Percentiles rank a stretch among this genome's conserved stretches.
Evolutionary conservation across 2,797 vertebrate species (phyloP).

Genomic region (Microctenopoma stevenorrisi): DNA sequence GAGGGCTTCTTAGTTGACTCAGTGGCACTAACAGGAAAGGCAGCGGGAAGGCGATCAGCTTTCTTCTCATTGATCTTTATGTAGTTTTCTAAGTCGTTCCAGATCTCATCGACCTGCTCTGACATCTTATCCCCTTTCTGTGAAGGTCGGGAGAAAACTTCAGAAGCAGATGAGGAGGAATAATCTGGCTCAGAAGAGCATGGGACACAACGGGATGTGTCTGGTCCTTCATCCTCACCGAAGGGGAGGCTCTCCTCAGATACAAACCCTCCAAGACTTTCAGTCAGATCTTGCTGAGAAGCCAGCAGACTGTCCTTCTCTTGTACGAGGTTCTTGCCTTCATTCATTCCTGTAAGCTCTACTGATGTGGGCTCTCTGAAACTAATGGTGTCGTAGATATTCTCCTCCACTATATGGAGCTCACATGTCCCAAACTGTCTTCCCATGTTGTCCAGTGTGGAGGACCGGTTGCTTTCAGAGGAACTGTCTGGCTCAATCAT

Average conservation of each 20-base stretch:
- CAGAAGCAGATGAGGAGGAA: constrained; percentile 83
- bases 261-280: constrained; percentile 81
- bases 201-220: constrained; percentile 52
- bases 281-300: constrained; percentile 84
- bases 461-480: constrained; percentile 71
- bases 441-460: constrained; percentile 64
- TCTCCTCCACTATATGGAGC: constrained; percentile 90
- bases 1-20: constrained; percentile 79
- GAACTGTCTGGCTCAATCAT: constrained; percentile 73
- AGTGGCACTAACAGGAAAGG: constrained; percentile 91
- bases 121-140: constrained; percentile 88
- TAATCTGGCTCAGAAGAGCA: constrained; percentile 81
- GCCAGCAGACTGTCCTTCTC: constrained; percentile 75
- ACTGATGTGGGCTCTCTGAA: constrained; percentile 82
- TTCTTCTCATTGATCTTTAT: constrained; percentile 97
- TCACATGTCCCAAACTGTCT: constrained; percentile 79
- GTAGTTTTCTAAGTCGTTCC: constrained; percentile 98
- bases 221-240: constrained; percentile 82
- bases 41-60: constrained; percentile 90
- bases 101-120: constrained; percentile 95
- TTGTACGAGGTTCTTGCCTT: constrained; percentile 58
- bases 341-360: constrained; percentile 48
- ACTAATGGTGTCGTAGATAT: constrained; percentile 94
- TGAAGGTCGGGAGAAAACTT: constrained; percentile 81
- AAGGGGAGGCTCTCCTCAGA: constrained; percentile 91